Conservation (phyloP, 2,888 invertebrate genomes). For the Amphipoea lucens region DNA sequence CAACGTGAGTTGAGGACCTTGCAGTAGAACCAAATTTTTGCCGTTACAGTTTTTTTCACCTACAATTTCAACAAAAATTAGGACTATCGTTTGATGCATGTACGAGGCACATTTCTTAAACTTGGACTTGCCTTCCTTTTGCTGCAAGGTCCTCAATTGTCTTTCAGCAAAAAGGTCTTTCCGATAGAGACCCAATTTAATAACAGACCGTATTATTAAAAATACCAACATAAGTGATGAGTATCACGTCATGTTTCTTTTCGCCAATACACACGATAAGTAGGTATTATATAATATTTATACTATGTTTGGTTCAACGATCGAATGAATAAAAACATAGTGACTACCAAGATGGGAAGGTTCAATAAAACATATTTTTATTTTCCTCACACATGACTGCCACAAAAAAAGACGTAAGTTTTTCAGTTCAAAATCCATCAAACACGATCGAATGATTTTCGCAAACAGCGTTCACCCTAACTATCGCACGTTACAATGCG, state of each 20-base stretch:
- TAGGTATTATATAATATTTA: too few species aligned
- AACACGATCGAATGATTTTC: constrained; percentile 62
- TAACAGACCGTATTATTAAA: background rate
- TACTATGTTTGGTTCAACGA: background rate
- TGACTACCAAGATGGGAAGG: constrained; percentile 15
- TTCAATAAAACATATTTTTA: constrained; percentile 42
- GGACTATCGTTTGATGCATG: too few species aligned
- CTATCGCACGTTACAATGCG: constrained; percentile 63
- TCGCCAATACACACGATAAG: background rate
- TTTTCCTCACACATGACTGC: constrained; percentile 29
- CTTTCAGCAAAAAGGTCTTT: too few species aligned
- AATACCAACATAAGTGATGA: background rate
- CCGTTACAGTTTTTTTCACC: too few species aligned
- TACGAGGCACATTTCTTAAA: too few species aligned
- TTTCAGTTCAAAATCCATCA: constrained; percentile 64
- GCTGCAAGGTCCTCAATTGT: too few species aligned
- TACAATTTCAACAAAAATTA: too few species aligned
- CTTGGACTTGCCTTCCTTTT: too few species aligned
- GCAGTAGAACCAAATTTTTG: too few species aligned
- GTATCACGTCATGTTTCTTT: background rate
- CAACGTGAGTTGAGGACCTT: too few species aligned
- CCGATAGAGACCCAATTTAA: too few species aligned
- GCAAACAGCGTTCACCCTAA: constrained; percentile 64
- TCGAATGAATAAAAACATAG: constrained; percentile 3
- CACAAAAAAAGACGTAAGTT: constrained; percentile 39